These are phyloP conservation scores for Oncorhynchus kisutch DNA, from an alignment of 2,113 vertebrate species.

Conservation along the genomic window DNA sequence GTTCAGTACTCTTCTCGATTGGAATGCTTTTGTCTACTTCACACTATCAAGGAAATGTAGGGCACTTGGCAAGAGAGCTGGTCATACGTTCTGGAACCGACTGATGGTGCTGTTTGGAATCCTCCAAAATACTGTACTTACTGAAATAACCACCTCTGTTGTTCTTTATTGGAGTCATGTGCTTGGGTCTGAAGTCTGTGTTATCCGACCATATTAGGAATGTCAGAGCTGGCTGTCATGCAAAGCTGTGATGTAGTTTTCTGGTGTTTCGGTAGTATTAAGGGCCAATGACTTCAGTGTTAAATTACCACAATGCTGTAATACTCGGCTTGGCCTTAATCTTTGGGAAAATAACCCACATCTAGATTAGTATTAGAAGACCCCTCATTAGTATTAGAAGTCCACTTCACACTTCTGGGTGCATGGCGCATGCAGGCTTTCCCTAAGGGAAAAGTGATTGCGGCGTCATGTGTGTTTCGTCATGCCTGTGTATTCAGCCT, in stretches of 20 bases:
- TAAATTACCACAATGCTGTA: slow-evolving; percentile 15
- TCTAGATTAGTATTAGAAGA: background rate
- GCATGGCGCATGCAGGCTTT: too few relatives aligned
- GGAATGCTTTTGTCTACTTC: slow-evolving; percentile 49
- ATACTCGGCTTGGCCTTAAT: background rate
- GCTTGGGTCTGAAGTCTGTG: background rate
- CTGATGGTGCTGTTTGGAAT: slow-evolving; percentile 25
- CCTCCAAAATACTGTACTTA: slow-evolving; percentile 8
- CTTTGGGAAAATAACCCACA: background rate
- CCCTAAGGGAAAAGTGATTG: too few relatives aligned
- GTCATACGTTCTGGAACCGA: background rate
- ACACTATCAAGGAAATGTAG: slow-evolving; percentile 46
- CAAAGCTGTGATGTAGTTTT: slow-evolving; percentile 14
- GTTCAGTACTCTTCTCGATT: slow-evolving; percentile 30
- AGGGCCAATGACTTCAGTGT: slow-evolving; percentile 18
- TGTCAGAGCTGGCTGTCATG: slow-evolving; percentile 14
- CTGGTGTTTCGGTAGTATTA: slow-evolving; percentile 23
- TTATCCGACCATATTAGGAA: slow-evolving; percentile 44
- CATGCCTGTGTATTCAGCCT: too few relatives aligned
- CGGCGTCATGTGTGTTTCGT: too few relatives aligned
- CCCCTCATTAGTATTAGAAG: background rate
- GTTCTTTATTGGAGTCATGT: background rate
- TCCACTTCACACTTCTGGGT: background rate
- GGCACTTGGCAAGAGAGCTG: slow-evolving; percentile 28
- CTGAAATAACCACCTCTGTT: background rate